Conservation (phyloP, 2,888 invertebrate genomes). For the Apocheima hispidaria region DNA sequence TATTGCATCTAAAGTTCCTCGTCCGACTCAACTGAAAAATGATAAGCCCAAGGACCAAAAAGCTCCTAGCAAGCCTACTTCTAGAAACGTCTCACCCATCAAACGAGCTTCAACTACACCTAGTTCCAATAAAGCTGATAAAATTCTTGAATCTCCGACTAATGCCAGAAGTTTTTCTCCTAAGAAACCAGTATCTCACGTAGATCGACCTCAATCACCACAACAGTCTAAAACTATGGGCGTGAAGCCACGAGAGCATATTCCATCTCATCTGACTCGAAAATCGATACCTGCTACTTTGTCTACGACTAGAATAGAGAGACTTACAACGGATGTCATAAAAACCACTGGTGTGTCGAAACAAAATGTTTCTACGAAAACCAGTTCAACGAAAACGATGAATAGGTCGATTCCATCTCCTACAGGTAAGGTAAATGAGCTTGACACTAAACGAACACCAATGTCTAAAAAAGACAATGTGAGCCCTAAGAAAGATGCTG, state of each 20-base stretch:
- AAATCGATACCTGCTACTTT: conserved; percentile 63
- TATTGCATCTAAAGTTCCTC: conserved; percentile 40
- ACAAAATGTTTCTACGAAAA: conserved; percentile 63
- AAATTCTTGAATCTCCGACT: conserved; percentile 55
- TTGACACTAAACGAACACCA: conserved; percentile 66
- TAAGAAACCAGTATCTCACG: conserved; percentile 63
- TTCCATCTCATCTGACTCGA: conserved; percentile 57
- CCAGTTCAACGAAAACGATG: conserved; percentile 54
- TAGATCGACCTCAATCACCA: conserved; percentile 72
- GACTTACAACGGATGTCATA: conserved; percentile 60
- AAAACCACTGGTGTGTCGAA: conserved; percentile 63
- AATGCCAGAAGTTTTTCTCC: conserved; percentile 75
- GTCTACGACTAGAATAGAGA: conserved; percentile 67
- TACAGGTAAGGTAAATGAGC: conserved; percentile 54
- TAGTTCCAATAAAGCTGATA: conserved; percentile 53
- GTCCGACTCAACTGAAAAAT: conserved; percentile 46
- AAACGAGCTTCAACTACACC: conserved; percentile 60
- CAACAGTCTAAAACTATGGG: conserved; percentile 67
- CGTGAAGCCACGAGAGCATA: conserved; percentile 66
- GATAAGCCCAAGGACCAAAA: conserved; percentile 59
- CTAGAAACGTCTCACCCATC: conserved; percentile 70
- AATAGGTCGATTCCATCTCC: conserved; percentile 55
- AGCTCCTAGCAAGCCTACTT: conserved; percentile 58
- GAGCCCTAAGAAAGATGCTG: conserved; percentile 69
- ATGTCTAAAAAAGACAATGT: conserved; percentile 73